Evolutionary conservation across 1,140 invertebrate species (phyloP), one percentile per base, ranked within the genome.

Genomic region (Macrobrachium rosenbergii): DNA sequence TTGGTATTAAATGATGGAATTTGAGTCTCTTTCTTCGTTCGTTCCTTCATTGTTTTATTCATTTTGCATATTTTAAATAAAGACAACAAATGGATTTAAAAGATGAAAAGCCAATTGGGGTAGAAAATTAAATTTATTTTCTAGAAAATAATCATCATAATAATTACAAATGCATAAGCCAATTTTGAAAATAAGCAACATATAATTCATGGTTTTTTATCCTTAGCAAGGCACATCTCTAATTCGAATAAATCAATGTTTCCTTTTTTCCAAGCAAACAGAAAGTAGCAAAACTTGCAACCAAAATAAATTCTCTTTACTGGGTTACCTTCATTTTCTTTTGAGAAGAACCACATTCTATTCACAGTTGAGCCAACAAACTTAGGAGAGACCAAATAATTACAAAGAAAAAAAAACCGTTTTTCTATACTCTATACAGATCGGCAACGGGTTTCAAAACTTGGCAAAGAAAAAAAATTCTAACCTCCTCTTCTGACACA

Each of bases 41-140:
- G 6, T 52, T 10, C 28, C 2, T 52, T 52, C 7, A 52, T 52
- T 5, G 52, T 52, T 52, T 52, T 52, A 52, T 52, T 52, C 52
- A 0, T 52, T 52, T 52, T 52, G 12, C 52, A 52, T 10, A 28
- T 45, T 60, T n/a, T 52, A 52, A 73, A 67, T 81, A 81, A 21
- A 28, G 81, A 81, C 52, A 11, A 84, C 63, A 78, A 62, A 81
- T 78, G 77, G 81, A 87, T 82, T 87, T 37, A 81, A 76, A 62
- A 75, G 81, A 87, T 28, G 72, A 23, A 52, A 62, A 87, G 85
- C 85, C 85, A 87, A 87, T 87, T 87, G 79, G 85, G 85, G 85
- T 87, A 87, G 59, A 87, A 87, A 87, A 87, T 78, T 87, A 87
- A 87, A 87, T 87, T 87, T 87, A 87, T 87, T 87, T 87, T 81